A percentile compares a stretch with the other conserved stretches of the same genome.
These are phyloP conservation scores for Limonius californicus DNA, from an alignment of 1,140 invertebrate species.

Conservation along the genomic window DNA sequence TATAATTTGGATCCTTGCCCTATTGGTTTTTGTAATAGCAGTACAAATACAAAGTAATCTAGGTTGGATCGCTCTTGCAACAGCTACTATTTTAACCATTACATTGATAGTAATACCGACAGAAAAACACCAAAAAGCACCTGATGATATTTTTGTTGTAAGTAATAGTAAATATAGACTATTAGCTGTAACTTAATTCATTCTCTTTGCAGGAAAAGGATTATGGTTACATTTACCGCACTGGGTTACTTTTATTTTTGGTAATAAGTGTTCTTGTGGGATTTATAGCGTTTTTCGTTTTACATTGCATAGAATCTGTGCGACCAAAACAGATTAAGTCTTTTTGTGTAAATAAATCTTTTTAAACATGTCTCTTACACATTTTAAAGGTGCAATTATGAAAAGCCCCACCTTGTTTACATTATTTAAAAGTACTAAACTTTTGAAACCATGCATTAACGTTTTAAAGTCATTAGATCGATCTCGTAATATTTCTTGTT, in stretches of 20 bases:
- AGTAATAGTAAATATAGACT: not conserved
- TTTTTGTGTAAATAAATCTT: conserved; percentile 27
- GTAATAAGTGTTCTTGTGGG: conserved; percentile 48
- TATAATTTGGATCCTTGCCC: conserved; percentile 53
- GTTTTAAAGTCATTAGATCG: not conserved
- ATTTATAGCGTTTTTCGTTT: conserved; percentile 51
- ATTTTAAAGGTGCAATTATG: not conserved
- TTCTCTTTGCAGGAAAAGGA: conserved; percentile 55
- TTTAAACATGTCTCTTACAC: not conserved
- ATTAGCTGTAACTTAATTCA: not conserved
- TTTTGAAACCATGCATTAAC: not conserved
- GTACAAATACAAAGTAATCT: conserved; percentile 54
- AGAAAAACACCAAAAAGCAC: conserved; percentile 37
- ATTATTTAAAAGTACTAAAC: not conserved
- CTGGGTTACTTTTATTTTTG: conserved; percentile 50
- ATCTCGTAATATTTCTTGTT: not conserved
- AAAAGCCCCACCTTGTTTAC: not conserved
- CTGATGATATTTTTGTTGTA: too few relatives aligned
- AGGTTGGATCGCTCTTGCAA: conserved; percentile 49
- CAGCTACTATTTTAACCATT: conserved; percentile 51
- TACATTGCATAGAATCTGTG: conserved; percentile 50
- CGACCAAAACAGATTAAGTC: conserved; percentile 41
- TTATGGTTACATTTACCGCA: conserved; percentile 54
- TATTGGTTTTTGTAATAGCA: conserved; percentile 54
- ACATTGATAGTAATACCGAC: conserved; percentile 53